Base-by-base conservation (phyloP, 2,797 vertebrate species). In the Moxostoma hubbsi region DNA sequence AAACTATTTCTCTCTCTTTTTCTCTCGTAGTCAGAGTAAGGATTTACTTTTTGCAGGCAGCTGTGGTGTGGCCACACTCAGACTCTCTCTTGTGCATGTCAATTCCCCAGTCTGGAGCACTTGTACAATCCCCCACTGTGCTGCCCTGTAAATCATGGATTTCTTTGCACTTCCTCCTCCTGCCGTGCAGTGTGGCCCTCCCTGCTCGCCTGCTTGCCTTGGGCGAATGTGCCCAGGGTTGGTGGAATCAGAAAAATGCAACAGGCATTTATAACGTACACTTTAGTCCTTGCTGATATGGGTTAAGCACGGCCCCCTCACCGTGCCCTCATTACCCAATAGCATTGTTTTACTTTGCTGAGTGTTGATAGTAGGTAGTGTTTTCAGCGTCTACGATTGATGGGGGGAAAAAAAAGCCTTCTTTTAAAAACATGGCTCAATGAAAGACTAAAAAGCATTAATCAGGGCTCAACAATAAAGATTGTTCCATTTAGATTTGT, bases 61-160 rank as follows among this genome's bases (percentile, higher is more conserved):
- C 92, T 93, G 93, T 82, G 83, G 83, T 66, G 79, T 78, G 85
- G 88, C 81, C 77, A 69, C 58, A 69, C 90, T 91, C 90, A 89
- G 84, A 77, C 81, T 62, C 90, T 89, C 86, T 80, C 82, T 86
- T 74, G 43, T 86, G 86, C 83, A 87, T 87, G 83, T 92, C 90
- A 93, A 93, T 93, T 92, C 87, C 86, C 74, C 68, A 73, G 68
- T 69, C 73, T 5, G 68, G 83, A 88, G 79, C 80, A 73, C 75
- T 79, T 80, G 85, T 88, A 93, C 92, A 93, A 87, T 91, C 90
- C 89, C 89, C 84, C 87, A 91, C 90, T 93, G 90, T 93, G 91
- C 85, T 85, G 80, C 85, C 86, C 90, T 85, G 62, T 92, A 90
- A 93, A 92, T 92, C 89, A 87, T 79, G 83, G 77, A 88, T 88